These are phyloP conservation scores for Danio albolineatus DNA, from an alignment of 2,797 vertebrate species.

Conservation along the genomic window DNA sequence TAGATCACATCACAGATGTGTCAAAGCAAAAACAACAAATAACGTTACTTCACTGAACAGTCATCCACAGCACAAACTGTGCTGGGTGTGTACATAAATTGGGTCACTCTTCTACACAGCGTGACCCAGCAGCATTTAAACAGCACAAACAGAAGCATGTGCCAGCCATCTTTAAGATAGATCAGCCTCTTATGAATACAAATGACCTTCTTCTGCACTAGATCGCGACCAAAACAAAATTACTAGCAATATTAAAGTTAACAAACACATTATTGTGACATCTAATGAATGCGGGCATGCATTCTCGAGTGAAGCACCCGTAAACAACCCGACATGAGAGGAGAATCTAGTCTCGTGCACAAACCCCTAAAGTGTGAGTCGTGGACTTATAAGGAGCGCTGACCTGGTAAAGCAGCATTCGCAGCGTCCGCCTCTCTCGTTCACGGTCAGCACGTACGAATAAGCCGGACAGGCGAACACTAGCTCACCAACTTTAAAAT, in stretches of 20 bases:
- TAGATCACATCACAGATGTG: not conserved
- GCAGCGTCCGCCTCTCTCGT: slow-evolving; percentile 91
- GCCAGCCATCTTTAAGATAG: slow-evolving; percentile 15
- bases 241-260: not conserved
- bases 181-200: not conserved
- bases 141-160: slow-evolving; percentile 12
- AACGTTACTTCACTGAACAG: not conserved
- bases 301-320: not conserved
- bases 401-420: slow-evolving; percentile 95
- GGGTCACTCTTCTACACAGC: slow-evolving; percentile 28
- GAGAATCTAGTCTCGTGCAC: not conserved
- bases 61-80: not conserved
- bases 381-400: slow-evolving; percentile 40
- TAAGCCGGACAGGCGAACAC: slow-evolving; percentile 92
- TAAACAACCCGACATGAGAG: not conserved
- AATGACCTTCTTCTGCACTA: not conserved
- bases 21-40: not conserved
- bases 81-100: slow-evolving; percentile 5
- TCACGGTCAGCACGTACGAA: slow-evolving; percentile 88
- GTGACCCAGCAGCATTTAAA: slow-evolving; percentile 35
- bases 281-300: not conserved
- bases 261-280: not conserved
- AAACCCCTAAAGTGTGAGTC: not conserved
- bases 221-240: not conserved
- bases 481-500: slow-evolving; percentile 87